These are phyloP conservation scores for Panurus biarmicus DNA, from an alignment of 2,113 vertebrate genomes.

Conservation along the genomic window DNA sequence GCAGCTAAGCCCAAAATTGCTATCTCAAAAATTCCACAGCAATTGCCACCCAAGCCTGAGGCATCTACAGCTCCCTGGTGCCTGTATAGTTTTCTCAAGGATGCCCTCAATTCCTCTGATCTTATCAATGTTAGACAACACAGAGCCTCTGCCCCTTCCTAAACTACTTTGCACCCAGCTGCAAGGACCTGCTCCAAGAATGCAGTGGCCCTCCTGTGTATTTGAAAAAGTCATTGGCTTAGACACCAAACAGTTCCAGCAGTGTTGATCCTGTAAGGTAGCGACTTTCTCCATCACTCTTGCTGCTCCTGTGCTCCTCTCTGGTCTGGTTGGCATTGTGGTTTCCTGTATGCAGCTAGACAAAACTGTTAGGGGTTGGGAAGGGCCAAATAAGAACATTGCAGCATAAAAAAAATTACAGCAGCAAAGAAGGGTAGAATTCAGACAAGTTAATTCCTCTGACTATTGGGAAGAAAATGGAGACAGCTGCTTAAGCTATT, in stretches of 20 bases:
- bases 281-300: neutral
- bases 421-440: neutral
- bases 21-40: neutral
- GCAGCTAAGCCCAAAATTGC: constrained; percentile 49
- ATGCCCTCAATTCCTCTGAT: neutral
- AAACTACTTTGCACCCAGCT: neutral
- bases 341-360: neutral
- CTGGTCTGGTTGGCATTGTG: neutral
- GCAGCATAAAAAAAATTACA: neutral
- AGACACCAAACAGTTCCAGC: neutral
- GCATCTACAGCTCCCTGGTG: neutral
- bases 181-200: neutral
- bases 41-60: constrained; percentile 17
- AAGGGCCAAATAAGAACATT: neutral
- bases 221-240: neutral
- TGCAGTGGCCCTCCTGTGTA: neutral
- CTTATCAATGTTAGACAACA: neutral
- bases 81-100: neutral
- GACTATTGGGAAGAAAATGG: neutral
- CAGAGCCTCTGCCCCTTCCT: neutral
- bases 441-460: neutral
- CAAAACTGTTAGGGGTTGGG: neutral
- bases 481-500: neutral
- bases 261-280: fast-evolving
- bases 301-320: neutral